Percentiles rank a stretch among this genome's conserved stretches.
Conservation (phyloP, 2,113 vertebrate genomes). For the Apeltes quadracus region DNA sequence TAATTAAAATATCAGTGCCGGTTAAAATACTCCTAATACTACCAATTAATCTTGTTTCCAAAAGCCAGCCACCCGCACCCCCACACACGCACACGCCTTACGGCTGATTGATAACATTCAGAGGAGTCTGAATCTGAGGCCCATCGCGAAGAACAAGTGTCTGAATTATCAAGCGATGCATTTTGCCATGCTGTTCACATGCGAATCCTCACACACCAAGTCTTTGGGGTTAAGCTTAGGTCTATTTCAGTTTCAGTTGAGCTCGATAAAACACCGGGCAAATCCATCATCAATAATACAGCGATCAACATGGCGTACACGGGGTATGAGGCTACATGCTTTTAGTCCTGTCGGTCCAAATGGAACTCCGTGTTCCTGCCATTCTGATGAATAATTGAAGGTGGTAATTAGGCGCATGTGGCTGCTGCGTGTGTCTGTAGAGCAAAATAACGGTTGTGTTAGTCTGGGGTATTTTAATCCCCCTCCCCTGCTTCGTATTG, state of each 20-base stretch:
- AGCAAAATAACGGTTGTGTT: constrained; percentile 6
- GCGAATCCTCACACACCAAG: neutral
- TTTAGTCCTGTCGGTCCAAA: constrained; percentile 51
- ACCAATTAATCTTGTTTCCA: neutral
- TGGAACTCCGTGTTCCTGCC: constrained; percentile 50
- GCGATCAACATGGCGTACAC: constrained; percentile 49
- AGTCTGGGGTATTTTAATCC: neutral
- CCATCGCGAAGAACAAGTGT: neutral
- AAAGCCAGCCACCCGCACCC: neutral
- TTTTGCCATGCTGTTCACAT: neutral
- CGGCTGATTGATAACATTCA: neutral
- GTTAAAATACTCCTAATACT: neutral
- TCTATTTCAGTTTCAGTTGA: constrained; percentile 26
- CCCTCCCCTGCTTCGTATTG: neutral
- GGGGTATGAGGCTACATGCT: constrained; percentile 30
- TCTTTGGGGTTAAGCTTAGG: constrained; percentile 38
- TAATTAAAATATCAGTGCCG: neutral
- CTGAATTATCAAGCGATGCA: neutral
- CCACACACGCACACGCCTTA: too few relatives aligned
- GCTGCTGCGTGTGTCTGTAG: constrained; percentile 18
- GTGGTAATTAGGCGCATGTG: constrained; percentile 54
- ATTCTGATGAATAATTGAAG: constrained; percentile 44
- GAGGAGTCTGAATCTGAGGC: neutral
- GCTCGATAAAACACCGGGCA: constrained; percentile 27
- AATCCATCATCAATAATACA: constrained; percentile 60